Percentiles rank a stretch among this genome's conserved stretches.
phyloP scores from a whole-genome alignment of 2,797 vertebrate species.

The Vireo griseus region DNA sequence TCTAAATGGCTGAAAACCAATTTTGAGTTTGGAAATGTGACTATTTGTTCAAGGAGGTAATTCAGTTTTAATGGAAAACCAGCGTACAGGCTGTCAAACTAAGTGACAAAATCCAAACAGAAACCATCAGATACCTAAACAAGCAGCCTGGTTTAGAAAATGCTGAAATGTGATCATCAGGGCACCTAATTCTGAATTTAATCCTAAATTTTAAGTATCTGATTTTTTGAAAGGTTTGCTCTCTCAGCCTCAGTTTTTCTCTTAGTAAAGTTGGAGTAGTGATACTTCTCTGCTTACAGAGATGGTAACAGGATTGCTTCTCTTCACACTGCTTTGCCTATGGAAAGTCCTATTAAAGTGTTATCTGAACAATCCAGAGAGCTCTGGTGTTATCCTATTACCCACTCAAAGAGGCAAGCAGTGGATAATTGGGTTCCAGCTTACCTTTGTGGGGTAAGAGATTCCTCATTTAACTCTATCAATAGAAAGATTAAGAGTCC shows the following conservation, averaged over 20 bases:
- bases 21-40: slow-evolving; percentile 1
- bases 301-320: background rate
- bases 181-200: background rate
- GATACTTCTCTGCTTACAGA: background rate
- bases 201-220: background rate
- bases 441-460: slow-evolving; percentile 33
- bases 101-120: background rate
- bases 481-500: slow-evolving; percentile 20
- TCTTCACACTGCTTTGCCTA: background rate
- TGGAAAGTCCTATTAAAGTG: background rate
- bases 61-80: background rate
- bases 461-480: slow-evolving; percentile 18
- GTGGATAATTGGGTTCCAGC: slow-evolving; percentile 33
- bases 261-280: background rate
- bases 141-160: background rate
- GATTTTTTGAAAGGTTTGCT: background rate
- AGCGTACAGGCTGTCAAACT: background rate
- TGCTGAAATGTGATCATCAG: background rate
- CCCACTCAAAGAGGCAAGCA: background rate
- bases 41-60: background rate
- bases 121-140: background rate
- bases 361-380: slow-evolving; percentile 3
- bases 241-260: background rate
- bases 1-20: background rate
- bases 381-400: background rate